Base-by-base conservation (phyloP, 1,140 invertebrate species). In the Drosophila auraria region DNA sequence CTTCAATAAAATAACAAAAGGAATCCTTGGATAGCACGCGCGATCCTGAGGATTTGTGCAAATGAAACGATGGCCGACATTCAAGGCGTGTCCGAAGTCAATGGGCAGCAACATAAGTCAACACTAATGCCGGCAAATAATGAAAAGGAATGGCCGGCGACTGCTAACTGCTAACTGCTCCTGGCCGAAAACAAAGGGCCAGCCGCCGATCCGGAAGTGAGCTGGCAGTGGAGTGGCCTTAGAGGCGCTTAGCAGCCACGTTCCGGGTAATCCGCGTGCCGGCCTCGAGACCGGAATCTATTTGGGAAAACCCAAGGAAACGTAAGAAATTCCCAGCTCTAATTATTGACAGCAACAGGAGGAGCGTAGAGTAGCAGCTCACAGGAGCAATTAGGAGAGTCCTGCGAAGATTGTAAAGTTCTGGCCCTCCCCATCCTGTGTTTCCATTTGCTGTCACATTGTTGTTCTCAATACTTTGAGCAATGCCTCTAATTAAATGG, bases 341-440 rank as follows among this genome's bases (percentile, higher is more conserved):
- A 84, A 87, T 87, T 87, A 87, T 82, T 78, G 83, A 84, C 86
- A 84, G 79, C 86, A 89, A 63, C 69, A 78, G 65, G 54, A 69
- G 71, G 61, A 12, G 15, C 12, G 23, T 17, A 7, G 15, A 15
- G 36, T 20, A 15, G 36, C 27, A 15, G 27, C 68, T 51, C 70
- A 17, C 57, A 70, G 56, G 47, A 80, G 69, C 84, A 87, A 87
- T 89, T 87, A 89, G 69, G 71, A 62, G 36, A 47, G 40, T 25
- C 44, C 56, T 30, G 44, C 33, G 23, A 62, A 42, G 62, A 65
- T 53, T 68, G 57, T 62, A 82, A 81, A 82, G 75, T 68, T 64
- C 23, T 44, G 73, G 56, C 14, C 25, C 76, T 73, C 20, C 49
- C 17, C 30, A 49, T 5, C 40, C 33, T 65, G 33, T 68, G 9